Evolutionary conservation across 1,140 invertebrate genomes (phyloP), one percentile per base, ranked within the genome.

Genomic region (Sycophaga agraensis): DNA sequence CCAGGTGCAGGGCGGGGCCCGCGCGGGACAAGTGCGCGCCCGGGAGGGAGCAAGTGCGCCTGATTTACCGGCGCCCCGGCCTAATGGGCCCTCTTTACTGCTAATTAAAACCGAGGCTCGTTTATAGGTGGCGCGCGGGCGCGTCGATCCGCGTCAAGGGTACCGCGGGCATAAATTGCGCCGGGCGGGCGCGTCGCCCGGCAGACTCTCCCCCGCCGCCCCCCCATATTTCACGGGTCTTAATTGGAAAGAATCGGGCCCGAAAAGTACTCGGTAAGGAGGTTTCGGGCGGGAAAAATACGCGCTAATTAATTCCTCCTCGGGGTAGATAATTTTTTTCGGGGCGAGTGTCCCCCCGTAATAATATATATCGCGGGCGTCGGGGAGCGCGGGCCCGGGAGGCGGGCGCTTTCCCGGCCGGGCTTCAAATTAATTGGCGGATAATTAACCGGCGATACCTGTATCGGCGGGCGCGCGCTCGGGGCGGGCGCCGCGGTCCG

Each of bases 11-110:
- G n/a, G n/a, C n/a, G n/a, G n/a, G n/a, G n/a, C n/a, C n/a, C n/a
- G n/a, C 45, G 45, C 59, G 55, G 16, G 40, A 31, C 4, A 11
- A 49, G 49, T 28, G 37, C 46, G 46, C 22, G 35, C 50, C 28
- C 28, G 57, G 21, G 62, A 53, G 55, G 64, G 67, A 70, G 66
- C 73, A 76, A 75, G 72, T 73, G 70, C 68, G 68, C 67, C 68
- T 78, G 72, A 78, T 78, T 76, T 76, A 76, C 73, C 65, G 71
- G 14, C 72, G 70, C 56, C 21, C 66, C 62, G 67, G 70, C 71
- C 75, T 76, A 77, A 77, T 76, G 73, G 73, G 71, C 68, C 68
- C 74, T 75, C 73, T 77, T 78, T 77, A 76, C 74, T 76, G 76
- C 76, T 78, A 78, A 78, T 78, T 78, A 78, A 78, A 77, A 76